Evolutionary conservation across 2,888 invertebrate species (phyloP), one percentile per base, ranked within the genome.

Genomic region (Nyleta sp.): DNA sequence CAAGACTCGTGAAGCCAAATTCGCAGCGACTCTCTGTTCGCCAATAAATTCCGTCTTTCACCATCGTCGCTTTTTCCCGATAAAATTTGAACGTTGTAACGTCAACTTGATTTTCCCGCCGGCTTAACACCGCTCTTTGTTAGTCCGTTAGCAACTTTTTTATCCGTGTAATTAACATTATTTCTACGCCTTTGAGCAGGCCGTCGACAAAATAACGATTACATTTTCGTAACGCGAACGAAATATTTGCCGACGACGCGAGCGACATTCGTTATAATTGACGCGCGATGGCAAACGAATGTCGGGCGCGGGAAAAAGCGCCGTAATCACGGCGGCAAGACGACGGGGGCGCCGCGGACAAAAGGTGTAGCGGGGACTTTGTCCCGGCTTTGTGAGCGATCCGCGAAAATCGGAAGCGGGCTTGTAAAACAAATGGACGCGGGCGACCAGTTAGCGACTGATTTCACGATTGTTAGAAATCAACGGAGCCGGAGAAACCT

Each of bases 51-150:
- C 53, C 42, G 10, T 33, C 18, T 53, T 65, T 15, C 13, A 65
- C 11, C 44, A 20, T 11, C 42, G 33, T 46, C 22, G 22, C 44
- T 44, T 53, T 53, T 42, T 44, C 44, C 42, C 44, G 22, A 44
- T 35, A 53, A 53, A 44, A n/a, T 65, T 53, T 53, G 42, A 65
- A 65, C 65, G 53, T 44, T 44, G 44, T 65, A 65, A 65, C 15
- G 53, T 53, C 35, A 53, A 65, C 33, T 65, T 42, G n/a, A 65
- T 53, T 44, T 62, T 53, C 48, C 31, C 64, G 52, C 31, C 42
- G 52, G 52, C 52, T 64, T 64, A 65, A 53, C 53, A 44, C 53
- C 33, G 24, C 46, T 55, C 53, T 67, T 67, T 67, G 65, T 55
- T 53, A 44, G 53, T 67, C 35, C 33, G 15, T n/a, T n/a, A n/a